phyloP scores from a whole-genome alignment of 2,113 vertebrate genomes.

The Eidolon helvum region DNA sequence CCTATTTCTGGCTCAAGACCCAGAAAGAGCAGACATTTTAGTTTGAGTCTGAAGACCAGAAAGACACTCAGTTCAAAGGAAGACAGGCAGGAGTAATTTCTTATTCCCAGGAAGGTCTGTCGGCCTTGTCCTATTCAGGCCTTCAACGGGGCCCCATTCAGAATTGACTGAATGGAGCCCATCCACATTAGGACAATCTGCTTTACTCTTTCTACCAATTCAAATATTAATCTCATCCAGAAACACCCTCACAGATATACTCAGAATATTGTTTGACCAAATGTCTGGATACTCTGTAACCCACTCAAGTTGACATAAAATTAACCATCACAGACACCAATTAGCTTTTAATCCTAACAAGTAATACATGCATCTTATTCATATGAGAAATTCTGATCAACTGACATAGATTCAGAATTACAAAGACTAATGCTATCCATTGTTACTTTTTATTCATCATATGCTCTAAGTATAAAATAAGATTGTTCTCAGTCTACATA shows the following conservation, averaged over 20 bases:
- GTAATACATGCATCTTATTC: neutral
- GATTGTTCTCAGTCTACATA: conserved; percentile 5
- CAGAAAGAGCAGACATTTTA: neutral
- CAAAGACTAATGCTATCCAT: neutral
- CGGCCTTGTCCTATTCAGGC: neutral
- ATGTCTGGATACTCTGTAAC: neutral
- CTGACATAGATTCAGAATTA: neutral
- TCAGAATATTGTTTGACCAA: neutral
- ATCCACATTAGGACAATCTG: neutral
- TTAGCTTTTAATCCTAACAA: conserved; percentile 1
- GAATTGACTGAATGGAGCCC: neutral
- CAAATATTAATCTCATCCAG: neutral
- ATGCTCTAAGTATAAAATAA: conserved; percentile 7
- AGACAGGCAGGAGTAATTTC: neutral
- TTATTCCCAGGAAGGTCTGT: neutral
- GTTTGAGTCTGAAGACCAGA: neutral
- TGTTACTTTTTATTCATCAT: neutral
- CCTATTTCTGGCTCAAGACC: neutral
- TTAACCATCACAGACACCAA: neutral
- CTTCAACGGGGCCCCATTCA: neutral
- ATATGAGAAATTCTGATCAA: neutral
- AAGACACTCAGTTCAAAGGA: neutral
- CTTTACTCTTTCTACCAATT: neutral
- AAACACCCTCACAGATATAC: neutral
- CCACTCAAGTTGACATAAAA: neutral